These are phyloP conservation scores for Ginglymostoma cirratum DNA, from an alignment of 2,113 vertebrate species.

Conservation along the genomic window DNA sequence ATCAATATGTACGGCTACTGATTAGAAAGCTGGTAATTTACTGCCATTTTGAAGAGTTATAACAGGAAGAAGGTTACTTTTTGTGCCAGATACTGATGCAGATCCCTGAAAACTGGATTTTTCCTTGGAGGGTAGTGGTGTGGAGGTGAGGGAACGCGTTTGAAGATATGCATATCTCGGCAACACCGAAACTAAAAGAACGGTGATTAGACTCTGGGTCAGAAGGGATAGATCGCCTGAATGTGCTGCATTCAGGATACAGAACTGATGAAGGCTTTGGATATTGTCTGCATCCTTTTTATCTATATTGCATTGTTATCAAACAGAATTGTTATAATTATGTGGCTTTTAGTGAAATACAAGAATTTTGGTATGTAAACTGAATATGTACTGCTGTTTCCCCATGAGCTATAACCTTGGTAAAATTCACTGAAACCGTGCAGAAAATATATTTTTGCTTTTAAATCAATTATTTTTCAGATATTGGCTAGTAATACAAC, in stretches of 20 bases:
- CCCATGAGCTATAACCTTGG: background rate
- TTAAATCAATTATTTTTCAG: background rate
- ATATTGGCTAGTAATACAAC: background rate
- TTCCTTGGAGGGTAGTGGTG: background rate
- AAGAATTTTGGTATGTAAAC: slow-evolving; percentile 12
- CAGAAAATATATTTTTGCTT: background rate
- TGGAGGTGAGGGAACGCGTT: background rate
- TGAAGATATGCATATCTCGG: background rate
- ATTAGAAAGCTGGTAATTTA: slow-evolving; percentile 27
- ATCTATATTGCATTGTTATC: background rate
- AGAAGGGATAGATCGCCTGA: background rate
- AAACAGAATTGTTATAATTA: background rate
- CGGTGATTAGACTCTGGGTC: background rate
- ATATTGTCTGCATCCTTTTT: background rate
- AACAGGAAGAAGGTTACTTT: background rate
- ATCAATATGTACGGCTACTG: slow-evolving; percentile 19
- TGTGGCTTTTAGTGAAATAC: background rate
- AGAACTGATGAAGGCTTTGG: slow-evolving; percentile 12
- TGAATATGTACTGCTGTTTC: background rate
- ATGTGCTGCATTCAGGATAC: background rate
- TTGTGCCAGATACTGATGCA: background rate
- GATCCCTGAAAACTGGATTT: background rate
- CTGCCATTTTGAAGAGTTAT: background rate
- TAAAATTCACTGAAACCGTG: background rate
- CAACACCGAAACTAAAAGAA: background rate